Evolutionary conservation across 2,888 invertebrate genomes (phyloP), one percentile per base, ranked within the genome.

Genomic region (Agrochola litura): DNA sequence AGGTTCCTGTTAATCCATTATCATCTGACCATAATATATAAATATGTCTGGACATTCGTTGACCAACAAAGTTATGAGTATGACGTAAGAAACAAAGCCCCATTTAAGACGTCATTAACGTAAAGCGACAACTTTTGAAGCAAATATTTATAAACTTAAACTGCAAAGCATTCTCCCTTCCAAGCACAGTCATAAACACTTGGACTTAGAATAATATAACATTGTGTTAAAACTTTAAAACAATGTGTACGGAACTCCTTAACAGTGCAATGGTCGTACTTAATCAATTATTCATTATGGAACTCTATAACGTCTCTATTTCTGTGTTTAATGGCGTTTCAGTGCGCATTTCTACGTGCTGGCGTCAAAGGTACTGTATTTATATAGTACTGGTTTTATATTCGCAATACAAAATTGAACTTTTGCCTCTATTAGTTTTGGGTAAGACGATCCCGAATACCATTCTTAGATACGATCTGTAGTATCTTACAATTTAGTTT

Each of bases 221-320:
- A 43, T 16, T n/a, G 68, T 63, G 84, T 73, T 81, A 61, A 61
- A 61, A 58, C 61, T 61, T 72, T 84, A 84, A 81, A 73, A 83
- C 70, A 86, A 86, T 86, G 43, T 83, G 64, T 76, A 61, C 60
- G 64, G 83, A 83, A 83, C 78, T 63, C 66, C 12, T 58, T 5
- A 63, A 56, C 30, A 43, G 52, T n/a, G 68, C 65, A 49, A 78
- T 58, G 63, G 70, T 76, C 65, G 73, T 71, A 66, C 76, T 76
- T 75, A 79, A 88, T 86, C 80, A 77, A 83, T 86, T 83, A 86
- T 86, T 84, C 87, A 86, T 84, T 80, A 88, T 73, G 72, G 54
- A 46, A 52, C 71, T 60, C 71, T 74, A 30, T 83, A 70, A 77
- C 83, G 65, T 74, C 87, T 88, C 84, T 78, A 86, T 86, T 84